Conservation (phyloP, 2,797 vertebrate species). For the Falco novaeseelandiae region DNA sequence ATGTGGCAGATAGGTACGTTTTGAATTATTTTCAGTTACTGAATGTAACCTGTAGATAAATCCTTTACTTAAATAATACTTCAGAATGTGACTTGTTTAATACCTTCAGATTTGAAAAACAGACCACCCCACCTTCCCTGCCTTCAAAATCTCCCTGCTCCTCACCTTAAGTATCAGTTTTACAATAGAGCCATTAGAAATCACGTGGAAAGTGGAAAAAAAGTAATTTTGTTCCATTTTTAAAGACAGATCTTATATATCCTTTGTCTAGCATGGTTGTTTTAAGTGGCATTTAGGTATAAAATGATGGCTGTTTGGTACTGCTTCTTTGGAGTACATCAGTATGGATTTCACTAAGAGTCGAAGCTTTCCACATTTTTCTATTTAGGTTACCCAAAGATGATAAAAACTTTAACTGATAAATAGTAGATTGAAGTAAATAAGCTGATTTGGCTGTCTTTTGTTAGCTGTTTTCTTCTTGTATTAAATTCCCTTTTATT, state of each 20-base stretch:
- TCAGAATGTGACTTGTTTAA: not conserved
- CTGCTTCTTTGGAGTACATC: not conserved
- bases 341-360: not conserved
- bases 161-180: not conserved
- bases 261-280: not conserved
- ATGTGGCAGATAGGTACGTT: not conserved
- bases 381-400: not conserved
- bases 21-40: not conserved
- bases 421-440: not conserved
- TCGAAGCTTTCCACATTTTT: fast-evolving
- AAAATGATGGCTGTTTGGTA: not conserved
- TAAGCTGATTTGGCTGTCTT: not conserved
- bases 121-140: not conserved
- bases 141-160: not conserved
- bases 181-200: not conserved
- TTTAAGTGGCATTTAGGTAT: not conserved
- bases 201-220: not conserved
- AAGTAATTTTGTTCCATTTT: not conserved
- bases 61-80: not conserved
- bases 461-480: not conserved
- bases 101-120: not conserved
- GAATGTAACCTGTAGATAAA: not conserved
- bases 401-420: not conserved
- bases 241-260: not conserved
- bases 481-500: not conserved